These are phyloP conservation scores for Centruroides vittatus DNA, from an alignment of 1,140 invertebrate species.

Conservation along the genomic window DNA sequence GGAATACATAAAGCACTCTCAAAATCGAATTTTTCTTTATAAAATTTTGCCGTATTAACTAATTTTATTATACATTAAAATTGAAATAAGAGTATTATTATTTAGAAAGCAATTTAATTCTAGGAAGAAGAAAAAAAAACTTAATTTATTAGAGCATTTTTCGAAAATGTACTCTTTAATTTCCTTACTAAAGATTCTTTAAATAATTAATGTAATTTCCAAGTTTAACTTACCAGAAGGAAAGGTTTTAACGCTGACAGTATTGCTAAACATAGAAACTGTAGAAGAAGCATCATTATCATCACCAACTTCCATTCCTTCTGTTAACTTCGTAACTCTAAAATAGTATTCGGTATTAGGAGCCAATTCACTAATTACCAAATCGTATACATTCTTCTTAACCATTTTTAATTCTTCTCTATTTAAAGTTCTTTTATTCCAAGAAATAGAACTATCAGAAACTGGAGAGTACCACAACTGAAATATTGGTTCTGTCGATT, in stretches of 20 bases:
- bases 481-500: not conserved
- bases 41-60: too few species aligned
- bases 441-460: constrained; percentile 37
- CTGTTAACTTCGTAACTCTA: constrained; percentile 9
- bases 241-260: constrained; percentile 18
- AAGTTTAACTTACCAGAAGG: constrained; percentile 7
- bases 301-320: not conserved
- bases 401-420: constrained; percentile 27
- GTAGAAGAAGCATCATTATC: not conserved
- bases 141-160: too few species aligned
- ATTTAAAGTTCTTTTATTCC: constrained; percentile 64
- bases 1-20: too few species aligned
- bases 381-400: constrained; percentile 8
- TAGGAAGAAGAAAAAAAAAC: too few species aligned
- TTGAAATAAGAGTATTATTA: too few species aligned
- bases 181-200: too few species aligned
- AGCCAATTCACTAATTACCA: constrained; percentile 48
- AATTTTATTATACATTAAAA: too few species aligned
- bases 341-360: constrained; percentile 55
- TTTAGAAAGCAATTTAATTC: too few species aligned
- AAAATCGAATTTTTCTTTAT: too few species aligned
- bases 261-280: constrained; percentile 12
- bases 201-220: too few species aligned
- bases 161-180: too few species aligned
- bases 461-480: constrained; percentile 9